Evolutionary conservation across 2,113 vertebrate genomes (phyloP), one percentile per base, ranked within the genome.

Genomic region (Zeus faber): DNA sequence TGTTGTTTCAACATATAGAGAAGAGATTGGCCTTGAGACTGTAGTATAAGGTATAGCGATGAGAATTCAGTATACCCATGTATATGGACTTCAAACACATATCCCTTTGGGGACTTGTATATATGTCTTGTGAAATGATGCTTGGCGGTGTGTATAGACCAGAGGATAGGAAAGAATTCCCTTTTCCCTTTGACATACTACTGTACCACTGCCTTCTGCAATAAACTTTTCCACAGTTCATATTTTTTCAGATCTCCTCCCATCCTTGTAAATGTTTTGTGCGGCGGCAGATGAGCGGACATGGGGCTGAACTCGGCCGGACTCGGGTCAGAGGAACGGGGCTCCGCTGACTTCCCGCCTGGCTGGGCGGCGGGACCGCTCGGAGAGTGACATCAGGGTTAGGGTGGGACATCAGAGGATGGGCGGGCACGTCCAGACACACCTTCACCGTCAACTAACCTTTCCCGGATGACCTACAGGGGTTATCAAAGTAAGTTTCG

Each of bases 371-470:
- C 4, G 3, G 13, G 27, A 29, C 27, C 4, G 27, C n/a, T n/a
- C n/a, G n/a, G n/a, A n/a, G n/a, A n/a, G n/a, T n/a, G n/a, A n/a
- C n/a, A n/a, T n/a, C n/a, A n/a, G n/a, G n/a, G n/a, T n/a, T n/a
- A n/a, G 25, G 20, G 56, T 46, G 58, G 47, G 21, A 74, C 54
- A 61, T 83, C 72, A 80, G 76, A 75, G 76, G 82, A 85, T 80
- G 81, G 73, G 74, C 43, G 53, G 54, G 67, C 43, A 45, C 67
- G 25, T 74, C 67, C 52, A 78, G 85, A 84, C 77, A 85, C 54
- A 70, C 53, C 60, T 59, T 57, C 27, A 63, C 58, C 67, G 61
- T 72, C 67, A 61, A 67, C 65, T 62, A 64, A 65, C 67, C 31
- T 33, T 60, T 79, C 66, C 79, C 7, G 22, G 18, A 25, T 72